Base-by-base conservation (phyloP, 2,888 invertebrate genomes). In the Hylaea fasciaria region DNA sequence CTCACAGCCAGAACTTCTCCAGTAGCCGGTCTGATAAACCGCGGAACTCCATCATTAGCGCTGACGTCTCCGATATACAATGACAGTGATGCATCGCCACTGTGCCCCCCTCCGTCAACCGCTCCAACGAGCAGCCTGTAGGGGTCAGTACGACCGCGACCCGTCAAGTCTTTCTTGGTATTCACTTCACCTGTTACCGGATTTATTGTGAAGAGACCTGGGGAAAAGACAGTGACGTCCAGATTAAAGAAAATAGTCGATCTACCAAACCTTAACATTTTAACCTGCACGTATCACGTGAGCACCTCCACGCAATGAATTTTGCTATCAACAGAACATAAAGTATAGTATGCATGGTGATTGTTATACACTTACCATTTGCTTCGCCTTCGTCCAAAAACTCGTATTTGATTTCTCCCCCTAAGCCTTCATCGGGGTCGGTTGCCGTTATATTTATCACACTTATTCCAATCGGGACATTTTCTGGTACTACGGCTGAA, bases 51-150 rank as follows among this genome's bases (percentile, higher is more conserved):
- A 78, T 96, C 96, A 73, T 96, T 96, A 59, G 95, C 94, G 50
- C 96, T 96, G 0, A 96, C 96, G 72, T 97, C 96, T 0, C 96
- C 96, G 40, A 97, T 95, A 68, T 95, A 95, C 2, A 97, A 78
- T 0, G 93, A 92, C 0, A 96, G 83, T 5, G 93, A 92, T 0
- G 94, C 94, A 64, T 95, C 95, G 0, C 94, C 93, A 45, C 91
- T 93, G 7, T 95, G 88, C 0, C 93, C 93, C 0, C 96, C 96
- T 51, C 94, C 94, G 78, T 96, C 96, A 49, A 94, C 93, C 0
- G 96, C 96, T 14, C 95, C 91, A 0, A 96, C 92, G 7, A 94
- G 85, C 54, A 96, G 78, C 3, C 94, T 91, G 77, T 96, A 97
- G 0, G 96, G 95, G 12, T 95, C 95, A 0, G 94, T 94, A 7